A percentile compares a stretch with the other conserved stretches of the same genome.
phyloP scores from a whole-genome alignment of 2,113 vertebrate species.

The Gobius niger region DNA sequence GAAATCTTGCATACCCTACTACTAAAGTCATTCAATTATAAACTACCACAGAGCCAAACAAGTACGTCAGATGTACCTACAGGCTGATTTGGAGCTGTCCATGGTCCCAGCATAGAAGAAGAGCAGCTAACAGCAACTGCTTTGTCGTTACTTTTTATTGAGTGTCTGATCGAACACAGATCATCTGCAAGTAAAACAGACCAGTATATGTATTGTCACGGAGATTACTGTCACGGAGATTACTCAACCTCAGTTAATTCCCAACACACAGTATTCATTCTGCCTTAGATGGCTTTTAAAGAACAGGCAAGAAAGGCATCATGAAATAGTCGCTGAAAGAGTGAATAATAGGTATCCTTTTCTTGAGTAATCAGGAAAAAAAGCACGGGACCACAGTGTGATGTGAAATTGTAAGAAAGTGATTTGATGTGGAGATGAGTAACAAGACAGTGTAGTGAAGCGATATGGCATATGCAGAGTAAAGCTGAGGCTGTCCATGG shows the following conservation, averaged over 20 bases:
- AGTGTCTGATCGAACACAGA: too few relatives aligned
- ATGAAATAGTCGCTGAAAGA: not conserved
- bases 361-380: constrained; percentile 23
- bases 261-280: not conserved
- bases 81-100: not conserved
- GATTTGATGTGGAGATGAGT: not conserved
- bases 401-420: constrained; percentile 5
- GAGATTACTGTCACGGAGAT: not conserved
- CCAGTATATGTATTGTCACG: not conserved
- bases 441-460: not conserved
- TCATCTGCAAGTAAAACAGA: not conserved
- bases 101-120: not conserved
- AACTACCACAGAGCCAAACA: not conserved
- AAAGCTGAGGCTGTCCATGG: constrained; percentile 4
- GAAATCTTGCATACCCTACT: too few relatives aligned
- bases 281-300: not conserved
- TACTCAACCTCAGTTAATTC: not conserved
- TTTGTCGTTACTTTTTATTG: too few relatives aligned
- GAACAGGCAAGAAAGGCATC: not conserved
- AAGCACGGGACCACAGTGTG: not conserved
- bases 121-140: too few relatives aligned
- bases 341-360: constrained; percentile 2
- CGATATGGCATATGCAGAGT: not conserved
- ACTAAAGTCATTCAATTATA: too few relatives aligned
- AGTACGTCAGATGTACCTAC: not conserved